Evolutionary conservation across 2,113 vertebrate species (phyloP).

Genomic region (Cryptomyrus ogoouensis): DNA sequence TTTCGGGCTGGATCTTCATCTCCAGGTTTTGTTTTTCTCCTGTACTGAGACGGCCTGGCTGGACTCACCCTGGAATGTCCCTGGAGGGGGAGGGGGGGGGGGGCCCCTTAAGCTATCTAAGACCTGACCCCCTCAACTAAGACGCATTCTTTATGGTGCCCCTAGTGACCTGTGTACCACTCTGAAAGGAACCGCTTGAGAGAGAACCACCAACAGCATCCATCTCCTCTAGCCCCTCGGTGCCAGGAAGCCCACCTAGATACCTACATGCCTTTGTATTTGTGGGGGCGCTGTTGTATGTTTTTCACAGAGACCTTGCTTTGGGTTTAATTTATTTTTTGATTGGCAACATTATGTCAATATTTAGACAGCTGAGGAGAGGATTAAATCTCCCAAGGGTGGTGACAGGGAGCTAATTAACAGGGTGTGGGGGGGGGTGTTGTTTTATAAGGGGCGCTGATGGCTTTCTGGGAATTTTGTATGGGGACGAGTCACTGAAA

Average conservation of each 20-base stretch:
- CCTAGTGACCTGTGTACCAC: neutral
- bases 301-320: neutral
- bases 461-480: neutral
- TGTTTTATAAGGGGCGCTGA: neutral
- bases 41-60: neutral
- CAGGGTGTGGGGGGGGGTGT: neutral
- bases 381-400: constrained; percentile 9
- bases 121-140: neutral
- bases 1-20: neutral
- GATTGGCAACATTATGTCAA: constrained; percentile 21
- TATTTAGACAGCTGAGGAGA: constrained; percentile 12
- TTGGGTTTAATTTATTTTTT: constrained; percentile 13
- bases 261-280: neutral
- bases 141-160: neutral
- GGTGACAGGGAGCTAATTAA: constrained; percentile 4
- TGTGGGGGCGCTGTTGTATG: neutral
- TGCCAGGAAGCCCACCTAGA: neutral
- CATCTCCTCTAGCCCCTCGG: neutral
- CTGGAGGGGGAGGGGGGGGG: neutral
- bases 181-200: neutral
- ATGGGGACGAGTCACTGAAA: neutral
- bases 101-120: neutral
- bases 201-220: neutral
- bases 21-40: neutral
- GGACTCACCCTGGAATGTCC: neutral